Base-by-base conservation (phyloP, 1,140 invertebrate species). In the Trachymyrmex cornetzi region DNA sequence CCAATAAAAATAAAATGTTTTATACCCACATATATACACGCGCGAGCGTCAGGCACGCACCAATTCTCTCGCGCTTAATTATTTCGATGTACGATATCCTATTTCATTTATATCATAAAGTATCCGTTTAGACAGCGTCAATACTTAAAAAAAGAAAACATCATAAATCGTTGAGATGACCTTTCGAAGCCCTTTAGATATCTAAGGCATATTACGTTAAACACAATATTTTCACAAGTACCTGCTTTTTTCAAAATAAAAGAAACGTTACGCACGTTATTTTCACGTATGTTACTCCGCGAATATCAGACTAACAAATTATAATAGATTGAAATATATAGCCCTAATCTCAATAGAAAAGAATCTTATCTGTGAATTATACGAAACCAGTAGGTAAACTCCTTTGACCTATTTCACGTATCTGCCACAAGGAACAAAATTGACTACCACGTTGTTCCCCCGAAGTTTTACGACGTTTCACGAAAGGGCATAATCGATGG, bases 391-490 rank as follows among this genome's bases (percentile, higher is more conserved):
- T 30, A 34, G 30, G 30, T 34, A 59, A 59, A 77, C 44, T 63
- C 34, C 63, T 55, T 57, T 89, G 86, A 88, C 80, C 75, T 61
- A 77, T 90, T 89, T 77, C 79, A 79, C 75, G 69, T 77, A 90
- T 71, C 89, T 90, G 86, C n/a, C 61, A 71, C 67, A 71, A 53
- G 61, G 34, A 88, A 22, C 89, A 74, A 64, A 69, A 61, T 74
- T 75, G 55, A 74, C 80, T 82, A 74, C 14, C 61, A 75, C 74
- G 77, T 79, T 86, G 87, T 87, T 53, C 59, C 55, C 30, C 85
- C 88, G 80, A 90, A 90, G 67, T 88, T 88, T 88, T 81, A 90
- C 89, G 89, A 90, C 79, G 89, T 74, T 55, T 61, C 86, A 88
- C 88, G 86, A 90, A 75, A 50, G 69, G 34, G 69, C 75, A 69